Conservation (phyloP, 2,113 vertebrate species). For the Varanus salvator region DNA sequence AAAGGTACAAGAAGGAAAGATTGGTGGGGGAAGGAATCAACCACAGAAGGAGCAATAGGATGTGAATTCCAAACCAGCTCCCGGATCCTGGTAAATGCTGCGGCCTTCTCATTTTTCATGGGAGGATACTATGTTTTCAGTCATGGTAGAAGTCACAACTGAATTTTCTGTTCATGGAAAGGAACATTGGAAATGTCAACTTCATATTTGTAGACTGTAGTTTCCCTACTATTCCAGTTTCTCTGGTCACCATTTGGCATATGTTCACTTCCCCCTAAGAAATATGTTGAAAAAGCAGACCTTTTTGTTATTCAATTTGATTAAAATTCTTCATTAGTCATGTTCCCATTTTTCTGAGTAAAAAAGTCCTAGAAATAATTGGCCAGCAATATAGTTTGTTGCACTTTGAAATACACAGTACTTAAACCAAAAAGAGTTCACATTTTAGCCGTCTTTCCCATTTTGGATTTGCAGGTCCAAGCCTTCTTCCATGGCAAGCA, state of each 20-base stretch:
- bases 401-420: background rate
- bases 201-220: background rate
- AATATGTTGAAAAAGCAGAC: background rate
- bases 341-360: background rate
- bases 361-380: conserved; percentile 1
- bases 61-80: background rate
- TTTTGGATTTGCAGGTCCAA: background rate
- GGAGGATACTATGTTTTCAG: background rate
- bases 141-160: background rate
- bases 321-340: background rate
- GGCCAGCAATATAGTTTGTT: background rate
- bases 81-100: background rate
- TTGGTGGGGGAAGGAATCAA: background rate
- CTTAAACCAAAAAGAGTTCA: conserved; percentile 5
- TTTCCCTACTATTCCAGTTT: conserved; percentile 12
- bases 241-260: background rate
- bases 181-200: background rate
- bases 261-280: background rate
- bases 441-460: background rate
- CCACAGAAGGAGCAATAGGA: background rate
- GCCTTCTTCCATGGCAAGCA: conserved; percentile 39
- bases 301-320: background rate
- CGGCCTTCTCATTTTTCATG: background rate
- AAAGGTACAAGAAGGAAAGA: conserved; percentile 14
- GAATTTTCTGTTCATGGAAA: conserved; percentile 1